Conservation (phyloP, 2,797 vertebrate genomes). For the Manis javanica region DNA sequence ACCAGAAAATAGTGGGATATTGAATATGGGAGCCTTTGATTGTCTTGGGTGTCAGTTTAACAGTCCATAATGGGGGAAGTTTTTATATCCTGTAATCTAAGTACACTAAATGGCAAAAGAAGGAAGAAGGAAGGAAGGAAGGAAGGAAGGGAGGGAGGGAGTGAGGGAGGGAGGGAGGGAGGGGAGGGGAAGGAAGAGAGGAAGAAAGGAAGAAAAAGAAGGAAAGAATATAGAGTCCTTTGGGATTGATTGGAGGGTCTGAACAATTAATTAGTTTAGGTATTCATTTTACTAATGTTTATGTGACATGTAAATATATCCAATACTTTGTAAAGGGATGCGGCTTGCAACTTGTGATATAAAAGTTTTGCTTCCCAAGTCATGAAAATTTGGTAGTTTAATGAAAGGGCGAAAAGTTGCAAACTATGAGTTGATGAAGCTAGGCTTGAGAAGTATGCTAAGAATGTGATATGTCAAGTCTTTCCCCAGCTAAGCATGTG, state of each 20-base stretch:
- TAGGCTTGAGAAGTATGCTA: neutral
- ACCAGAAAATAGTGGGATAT: too few relatives aligned
- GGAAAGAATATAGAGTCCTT: neutral
- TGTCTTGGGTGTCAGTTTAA: too few relatives aligned
- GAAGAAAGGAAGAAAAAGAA: too few relatives aligned
- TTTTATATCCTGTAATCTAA: too few relatives aligned
- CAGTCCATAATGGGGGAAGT: too few relatives aligned
- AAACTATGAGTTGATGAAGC: neutral
- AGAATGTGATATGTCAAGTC: neutral
- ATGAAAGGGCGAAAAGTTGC: neutral
- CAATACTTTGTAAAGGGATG: neutral
- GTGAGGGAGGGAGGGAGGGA: too few relatives aligned
- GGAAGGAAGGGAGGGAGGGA: too few relatives aligned
- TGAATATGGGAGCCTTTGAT: too few relatives aligned
- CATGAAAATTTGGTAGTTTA: neutral
- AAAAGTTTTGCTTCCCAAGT: conserved; percentile 15
- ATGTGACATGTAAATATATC: neutral
- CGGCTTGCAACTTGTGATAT: neutral
- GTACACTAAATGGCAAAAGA: too few relatives aligned
- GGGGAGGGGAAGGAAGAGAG: too few relatives aligned
- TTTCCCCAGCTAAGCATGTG: neutral
- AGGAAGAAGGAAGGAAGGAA: too few relatives aligned
- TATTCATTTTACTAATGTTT: conserved; percentile 20
- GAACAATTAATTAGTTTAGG: conserved; percentile 21
- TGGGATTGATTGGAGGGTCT: neutral